Evolutionary conservation across 2,888 invertebrate genomes (phyloP).

Genomic region (Drosophila neonasuta): DNA sequence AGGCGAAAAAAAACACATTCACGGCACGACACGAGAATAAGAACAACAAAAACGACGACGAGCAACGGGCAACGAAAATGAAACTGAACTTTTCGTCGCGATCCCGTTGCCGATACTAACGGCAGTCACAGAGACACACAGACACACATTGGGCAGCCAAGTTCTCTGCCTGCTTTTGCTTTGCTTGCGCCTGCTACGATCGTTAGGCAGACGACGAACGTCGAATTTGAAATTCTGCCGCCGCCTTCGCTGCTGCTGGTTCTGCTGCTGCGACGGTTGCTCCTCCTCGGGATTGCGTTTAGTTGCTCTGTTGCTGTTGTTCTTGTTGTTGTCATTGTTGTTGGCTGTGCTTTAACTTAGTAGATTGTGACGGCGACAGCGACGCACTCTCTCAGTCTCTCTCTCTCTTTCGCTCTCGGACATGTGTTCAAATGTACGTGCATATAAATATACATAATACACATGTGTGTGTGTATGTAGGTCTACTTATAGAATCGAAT

Average conservation of each 20-base stretch:
- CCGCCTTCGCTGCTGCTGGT: slow-evolving; percentile 28
- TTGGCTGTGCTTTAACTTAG: slow-evolving; percentile 71
- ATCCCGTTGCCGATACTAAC: slow-evolving; percentile 78
- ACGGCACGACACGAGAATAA: slow-evolving; percentile 1
- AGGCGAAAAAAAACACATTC: background rate
- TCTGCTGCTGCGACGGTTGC: slow-evolving; percentile 30
- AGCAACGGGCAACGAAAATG: slow-evolving; percentile 72
- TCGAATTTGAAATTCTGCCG: slow-evolving; percentile 26
- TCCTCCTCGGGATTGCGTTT: slow-evolving; percentile 39
- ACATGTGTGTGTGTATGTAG: slow-evolving; percentile 60
- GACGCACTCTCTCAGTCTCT: slow-evolving; percentile 20
- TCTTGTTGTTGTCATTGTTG: slow-evolving; percentile 19
- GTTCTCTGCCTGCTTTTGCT: slow-evolving; percentile 58
- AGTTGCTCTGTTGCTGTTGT: slow-evolving; percentile 1
- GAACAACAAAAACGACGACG: slow-evolving; percentile 39
- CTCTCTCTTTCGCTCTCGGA: slow-evolving; percentile 42
- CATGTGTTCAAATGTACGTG: slow-evolving; percentile 63
- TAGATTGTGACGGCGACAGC: slow-evolving; percentile 59
- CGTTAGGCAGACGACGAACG: slow-evolving; percentile 61
- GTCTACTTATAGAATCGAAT: slow-evolving; percentile 75
- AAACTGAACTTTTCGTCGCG: slow-evolving; percentile 76
- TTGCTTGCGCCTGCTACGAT: slow-evolving; percentile 65
- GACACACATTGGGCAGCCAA: slow-evolving; percentile 26
- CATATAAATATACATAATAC: slow-evolving; percentile 58
- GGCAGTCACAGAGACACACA: slow-evolving; percentile 58